These are phyloP conservation scores for Drosophila baimaii DNA, from an alignment of 1,140 invertebrate species.

Conservation along the genomic window DNA sequence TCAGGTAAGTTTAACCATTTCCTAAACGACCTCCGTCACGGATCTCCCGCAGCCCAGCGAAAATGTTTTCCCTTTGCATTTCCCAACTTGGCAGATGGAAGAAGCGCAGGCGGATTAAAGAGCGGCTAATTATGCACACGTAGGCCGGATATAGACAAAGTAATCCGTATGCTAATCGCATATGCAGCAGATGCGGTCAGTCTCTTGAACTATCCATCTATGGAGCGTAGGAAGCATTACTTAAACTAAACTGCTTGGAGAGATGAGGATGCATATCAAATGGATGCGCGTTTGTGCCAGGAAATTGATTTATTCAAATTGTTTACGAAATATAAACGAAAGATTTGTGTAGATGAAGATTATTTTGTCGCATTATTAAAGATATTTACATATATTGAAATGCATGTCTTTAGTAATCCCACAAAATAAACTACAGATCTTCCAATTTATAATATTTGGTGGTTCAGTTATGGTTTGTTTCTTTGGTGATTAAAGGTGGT, in stretches of 20 bases:
- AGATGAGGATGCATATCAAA: constrained; percentile 26
- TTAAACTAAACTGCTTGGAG: constrained; percentile 2
- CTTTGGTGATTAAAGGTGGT: background rate
- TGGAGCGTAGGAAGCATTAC: constrained; percentile 53
- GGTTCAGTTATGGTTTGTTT: background rate
- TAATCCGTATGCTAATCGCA: constrained; percentile 80
- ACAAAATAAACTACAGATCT: too few species aligned
- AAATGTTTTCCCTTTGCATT: constrained; percentile 19
- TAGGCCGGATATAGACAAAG: constrained; percentile 97
- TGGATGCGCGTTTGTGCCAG: background rate
- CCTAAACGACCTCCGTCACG: constrained; percentile 14
- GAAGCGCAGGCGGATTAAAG: constrained; percentile 25
- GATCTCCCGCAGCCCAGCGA: constrained; percentile 3
- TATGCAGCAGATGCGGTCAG: constrained; percentile 37
- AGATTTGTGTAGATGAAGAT: background rate
- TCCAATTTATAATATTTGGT: background rate
- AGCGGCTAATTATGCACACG: constrained; percentile 79
- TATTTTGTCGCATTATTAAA: background rate
- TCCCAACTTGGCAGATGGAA: constrained; percentile 3
- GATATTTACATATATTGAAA: background rate
- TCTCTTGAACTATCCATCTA: constrained; percentile 12
- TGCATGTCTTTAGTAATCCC: background rate
- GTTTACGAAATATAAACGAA: constrained; percentile 8
- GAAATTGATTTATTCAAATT: constrained; percentile 1
- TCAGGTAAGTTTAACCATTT: constrained; percentile 35